These are phyloP conservation scores for Nettapus auritus DNA, from an alignment of 2,113 vertebrate genomes.

Conservation along the genomic window DNA sequence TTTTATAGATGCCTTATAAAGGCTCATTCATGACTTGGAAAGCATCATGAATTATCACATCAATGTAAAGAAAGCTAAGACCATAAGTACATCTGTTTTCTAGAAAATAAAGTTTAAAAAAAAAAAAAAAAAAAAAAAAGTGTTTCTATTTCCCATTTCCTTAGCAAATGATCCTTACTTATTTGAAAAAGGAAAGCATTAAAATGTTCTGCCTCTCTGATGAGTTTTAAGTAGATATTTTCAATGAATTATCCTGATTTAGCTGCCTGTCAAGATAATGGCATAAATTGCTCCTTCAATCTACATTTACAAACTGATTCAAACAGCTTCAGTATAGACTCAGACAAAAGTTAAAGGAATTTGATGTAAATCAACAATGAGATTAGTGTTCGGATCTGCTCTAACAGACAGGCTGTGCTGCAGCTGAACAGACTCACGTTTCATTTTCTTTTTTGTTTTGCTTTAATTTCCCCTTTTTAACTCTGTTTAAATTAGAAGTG, in stretches of 20 bases:
- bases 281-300: slow-evolving; percentile 55
- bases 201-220: background rate
- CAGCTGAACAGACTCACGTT: slow-evolving; percentile 55
- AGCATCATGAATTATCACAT: background rate
- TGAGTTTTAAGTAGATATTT: slow-evolving; percentile 57
- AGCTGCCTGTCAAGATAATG: slow-evolving; percentile 62
- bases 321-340: slow-evolving; percentile 42
- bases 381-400: slow-evolving; percentile 54
- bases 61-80: background rate
- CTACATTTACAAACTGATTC: slow-evolving; percentile 60
- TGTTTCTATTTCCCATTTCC: slow-evolving; percentile 27
- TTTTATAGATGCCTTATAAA: background rate
- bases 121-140: background rate
- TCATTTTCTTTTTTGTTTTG: slow-evolving; percentile 52
- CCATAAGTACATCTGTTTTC: slow-evolving; percentile 38
- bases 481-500: background rate
- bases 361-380: slow-evolving; percentile 60
- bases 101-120: background rate
- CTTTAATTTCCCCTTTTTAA: slow-evolving; percentile 21
- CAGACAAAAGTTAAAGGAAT: slow-evolving; percentile 46
- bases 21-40: background rate
- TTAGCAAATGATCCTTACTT: slow-evolving; percentile 9
- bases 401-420: slow-evolving; percentile 2
- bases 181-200: slow-evolving; percentile 48
- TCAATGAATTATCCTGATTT: slow-evolving; percentile 57